Evolutionary conservation across 2,888 invertebrate species (phyloP).

Genomic region (Dynastes tityus): DNA sequence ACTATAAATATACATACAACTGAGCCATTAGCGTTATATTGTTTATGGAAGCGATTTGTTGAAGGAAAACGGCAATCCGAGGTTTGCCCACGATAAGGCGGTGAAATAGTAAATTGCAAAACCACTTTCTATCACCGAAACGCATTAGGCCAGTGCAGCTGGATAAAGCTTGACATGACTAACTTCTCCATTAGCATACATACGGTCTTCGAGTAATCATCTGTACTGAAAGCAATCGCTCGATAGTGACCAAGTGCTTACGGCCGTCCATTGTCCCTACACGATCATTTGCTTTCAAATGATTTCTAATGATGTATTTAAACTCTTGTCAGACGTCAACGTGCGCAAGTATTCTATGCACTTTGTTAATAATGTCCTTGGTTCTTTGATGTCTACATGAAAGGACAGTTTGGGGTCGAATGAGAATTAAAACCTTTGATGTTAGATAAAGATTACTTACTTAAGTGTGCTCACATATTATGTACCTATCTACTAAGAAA

Average conservation of each 20-base stretch:
- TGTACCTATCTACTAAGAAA: not conserved
- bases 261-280: conserved; percentile 55
- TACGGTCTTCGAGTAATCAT: conserved; percentile 52
- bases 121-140: conserved; percentile 55
- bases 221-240: conserved; percentile 55
- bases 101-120: conserved; percentile 39
- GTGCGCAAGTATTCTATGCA: conserved; percentile 3
- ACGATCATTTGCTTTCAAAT: conserved; percentile 52
- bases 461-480: conserved; percentile 4
- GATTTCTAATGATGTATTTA: conserved; percentile 55
- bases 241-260: conserved; percentile 53
- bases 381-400: conserved; percentile 4
- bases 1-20: conserved; percentile 11
- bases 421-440: not conserved
- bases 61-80: conserved; percentile 6
- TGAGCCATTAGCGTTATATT: conserved; percentile 28
- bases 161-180: conserved; percentile 52
- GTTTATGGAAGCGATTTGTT: conserved; percentile 24
- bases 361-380: conserved; percentile 20
- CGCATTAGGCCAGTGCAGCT: conserved; percentile 55
- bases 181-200: conserved; percentile 58
- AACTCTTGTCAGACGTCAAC: conserved; percentile 56
- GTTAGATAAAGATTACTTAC: not conserved
- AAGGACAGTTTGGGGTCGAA: not conserved
- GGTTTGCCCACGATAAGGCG: conserved; percentile 32